A percentile compares a stretch with the other conserved stretches of the same genome.
Evolutionary conservation across 2,113 vertebrate genomes (phyloP).

Genomic region (Aptenodytes forsteri): DNA sequence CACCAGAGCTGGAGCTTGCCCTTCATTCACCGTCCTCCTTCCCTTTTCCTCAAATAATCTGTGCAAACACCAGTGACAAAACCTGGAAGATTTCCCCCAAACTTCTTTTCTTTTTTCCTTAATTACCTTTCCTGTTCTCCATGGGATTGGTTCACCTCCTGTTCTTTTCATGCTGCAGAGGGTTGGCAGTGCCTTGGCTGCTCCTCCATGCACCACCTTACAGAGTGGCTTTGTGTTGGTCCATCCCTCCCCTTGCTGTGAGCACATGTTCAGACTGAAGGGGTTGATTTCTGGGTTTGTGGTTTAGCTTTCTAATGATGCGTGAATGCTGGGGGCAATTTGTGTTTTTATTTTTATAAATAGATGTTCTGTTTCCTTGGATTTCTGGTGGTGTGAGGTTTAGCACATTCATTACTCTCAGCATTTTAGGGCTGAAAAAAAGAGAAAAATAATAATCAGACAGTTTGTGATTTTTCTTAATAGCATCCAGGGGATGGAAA

Average conservation of each 20-base stretch:
- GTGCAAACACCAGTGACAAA: background rate
- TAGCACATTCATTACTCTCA: background rate
- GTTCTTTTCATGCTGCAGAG: background rate
- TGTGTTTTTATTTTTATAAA: background rate
- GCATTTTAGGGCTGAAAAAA: background rate
- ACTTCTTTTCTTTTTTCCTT: background rate
- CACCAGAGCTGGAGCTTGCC: background rate
- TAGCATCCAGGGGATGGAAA: background rate
- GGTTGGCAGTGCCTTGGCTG: background rate
- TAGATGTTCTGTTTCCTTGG: background rate
- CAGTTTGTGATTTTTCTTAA: background rate
- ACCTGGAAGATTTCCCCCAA: fast-evolving
- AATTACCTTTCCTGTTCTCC: background rate
- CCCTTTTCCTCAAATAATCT: background rate
- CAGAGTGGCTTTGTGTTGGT: background rate
- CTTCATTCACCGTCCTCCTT: background rate
- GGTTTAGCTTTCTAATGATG: background rate
- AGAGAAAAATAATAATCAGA: background rate
- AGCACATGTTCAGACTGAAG: background rate
- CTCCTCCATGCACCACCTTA: background rate
- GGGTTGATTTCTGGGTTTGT: background rate
- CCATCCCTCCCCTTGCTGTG: background rate
- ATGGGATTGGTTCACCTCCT: background rate
- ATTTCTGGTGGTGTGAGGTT: background rate
- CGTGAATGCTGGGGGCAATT: background rate